Percentiles rank a stretch among this genome's conserved stretches.
Evolutionary conservation across 2,888 invertebrate genomes (phyloP).

Genomic region (Meiosimyza platycephala): DNA sequence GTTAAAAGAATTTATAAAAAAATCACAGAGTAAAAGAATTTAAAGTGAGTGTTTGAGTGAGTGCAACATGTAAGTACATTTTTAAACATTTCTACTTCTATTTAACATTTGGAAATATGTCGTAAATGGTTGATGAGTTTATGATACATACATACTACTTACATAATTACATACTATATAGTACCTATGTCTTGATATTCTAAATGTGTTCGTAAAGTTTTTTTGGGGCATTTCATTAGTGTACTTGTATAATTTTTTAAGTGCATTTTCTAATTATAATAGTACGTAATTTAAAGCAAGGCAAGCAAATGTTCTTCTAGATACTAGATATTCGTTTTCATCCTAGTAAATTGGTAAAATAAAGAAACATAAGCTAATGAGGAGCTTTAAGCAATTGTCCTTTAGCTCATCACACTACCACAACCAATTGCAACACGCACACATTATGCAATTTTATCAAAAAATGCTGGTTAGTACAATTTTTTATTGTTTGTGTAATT

Average conservation of each 20-base stretch:
- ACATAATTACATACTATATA: constrained; percentile 3
- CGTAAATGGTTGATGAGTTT: constrained; percentile 65
- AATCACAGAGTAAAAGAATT: constrained; percentile 17
- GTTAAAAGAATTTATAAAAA: constrained; percentile 44
- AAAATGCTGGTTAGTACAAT: constrained; percentile 28
- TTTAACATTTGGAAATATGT: constrained; percentile 55
- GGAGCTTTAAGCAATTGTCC: not conserved
- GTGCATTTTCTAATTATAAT: constrained; percentile 37
- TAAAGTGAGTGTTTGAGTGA: constrained; percentile 43
- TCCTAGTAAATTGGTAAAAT: too few species aligned
- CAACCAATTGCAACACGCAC: constrained; percentile 10
- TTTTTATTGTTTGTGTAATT: constrained; percentile 29
- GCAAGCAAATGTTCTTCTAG: too few species aligned
- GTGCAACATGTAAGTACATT: constrained; percentile 62
- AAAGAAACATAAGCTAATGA: not conserved
- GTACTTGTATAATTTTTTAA: constrained; percentile 39
- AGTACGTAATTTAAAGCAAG: too few species aligned
- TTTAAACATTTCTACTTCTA: constrained; percentile 57
- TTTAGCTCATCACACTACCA: constrained; percentile 23
- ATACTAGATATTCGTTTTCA: too few species aligned
- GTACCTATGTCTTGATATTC: constrained; percentile 19
- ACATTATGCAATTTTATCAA: constrained; percentile 3
- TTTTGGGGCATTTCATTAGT: constrained; percentile 45
- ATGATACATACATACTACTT: constrained; percentile 11
- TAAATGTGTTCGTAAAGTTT: constrained; percentile 25